Base-by-base conservation (phyloP, 2,797 vertebrate genomes). In the Alectoris magna region DNA sequence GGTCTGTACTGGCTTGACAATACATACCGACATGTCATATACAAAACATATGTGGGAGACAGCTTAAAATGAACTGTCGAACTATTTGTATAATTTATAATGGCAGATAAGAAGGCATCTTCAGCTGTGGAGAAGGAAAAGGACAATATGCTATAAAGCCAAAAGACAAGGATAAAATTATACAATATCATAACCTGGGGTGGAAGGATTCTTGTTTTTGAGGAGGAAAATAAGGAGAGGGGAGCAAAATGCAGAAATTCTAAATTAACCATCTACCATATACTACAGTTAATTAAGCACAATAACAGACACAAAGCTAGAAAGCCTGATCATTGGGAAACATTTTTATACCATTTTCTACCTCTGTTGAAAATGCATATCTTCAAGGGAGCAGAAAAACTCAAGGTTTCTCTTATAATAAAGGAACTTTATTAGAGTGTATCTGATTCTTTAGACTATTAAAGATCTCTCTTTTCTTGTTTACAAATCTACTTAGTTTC, bases 81-180 rank as follows among this genome's bases (percentile, higher is more conserved):
- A 97, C 99, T 99, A 96, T 99, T 99, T 59, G 99, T 99, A 96
- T 99, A 99, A 97, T 99, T 99, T 97, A 99, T 99, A 96, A 99
- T 98, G 95, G 99, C 99, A 2, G 99, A 99, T 88, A 99, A 98
- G 97, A 99, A 99, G 79, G 99, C 98, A 96, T 99, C 99, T 97
- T 99, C 99, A 83, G 99, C 99, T 99, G 97, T 22, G 94, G 7
- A 83, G 23, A 85, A 80, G 2, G 11, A 75, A 59, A 87, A 72
- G 64, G 59, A 82, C 49, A 75, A 2, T 4, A 31, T 3, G 34
- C 58, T 55, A 56, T 59, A 39, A 84, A 71, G 16, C 11, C 74
- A 66, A 56, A 56, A 69, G 56, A 23, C 11, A 56, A 9, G 79
- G 90, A 41, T 6, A 83, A 78, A 84, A 81, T 11, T 0, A 62